Conservation (phyloP, 1,140 invertebrate species). For the Drosophila dunni region DNA sequence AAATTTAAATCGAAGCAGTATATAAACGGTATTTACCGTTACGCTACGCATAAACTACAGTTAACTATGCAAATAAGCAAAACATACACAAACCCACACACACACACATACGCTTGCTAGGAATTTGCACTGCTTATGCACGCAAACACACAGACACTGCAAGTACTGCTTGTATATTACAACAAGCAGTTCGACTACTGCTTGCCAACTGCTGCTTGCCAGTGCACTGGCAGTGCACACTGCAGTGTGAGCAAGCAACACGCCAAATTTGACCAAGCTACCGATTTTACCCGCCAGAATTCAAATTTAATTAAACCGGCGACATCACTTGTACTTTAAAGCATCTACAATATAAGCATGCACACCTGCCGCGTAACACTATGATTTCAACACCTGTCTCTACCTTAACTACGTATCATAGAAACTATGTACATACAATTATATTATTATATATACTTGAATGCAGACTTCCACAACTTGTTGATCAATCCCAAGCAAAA, state of each 20-base stretch:
- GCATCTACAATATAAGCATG: slow-evolving; percentile 14
- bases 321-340: slow-evolving; percentile 41
- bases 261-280: slow-evolving; percentile 73
- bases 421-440: slow-evolving; percentile 34
- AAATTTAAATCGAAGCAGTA: slow-evolving; percentile 31
- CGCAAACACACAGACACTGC: too few species aligned
- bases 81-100: slow-evolving; percentile 18
- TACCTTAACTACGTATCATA: not conserved
- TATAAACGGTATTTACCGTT: slow-evolving; percentile 39
- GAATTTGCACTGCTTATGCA: slow-evolving; percentile 41
- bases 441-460: slow-evolving; percentile 57
- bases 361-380: not conserved
- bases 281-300: slow-evolving; percentile 68
- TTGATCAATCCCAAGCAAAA: slow-evolving; percentile 56
- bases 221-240: too few species aligned
- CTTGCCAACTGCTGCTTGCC: not conserved
- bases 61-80: slow-evolving; percentile 40
- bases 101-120: slow-evolving; percentile 40
- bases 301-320: slow-evolving; percentile 13
- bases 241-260: slow-evolving; percentile 23
- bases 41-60: slow-evolving; percentile 61
- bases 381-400: slow-evolving; percentile 13
- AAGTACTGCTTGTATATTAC: slow-evolving; percentile 1
- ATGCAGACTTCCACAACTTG: slow-evolving; percentile 69
- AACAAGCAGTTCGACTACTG: not conserved